Percentiles rank a stretch among this genome's conserved stretches.
These are phyloP conservation scores for Amphiprion ocellaris DNA, from an alignment of 2,113 vertebrate genomes.

Conservation along the genomic window DNA sequence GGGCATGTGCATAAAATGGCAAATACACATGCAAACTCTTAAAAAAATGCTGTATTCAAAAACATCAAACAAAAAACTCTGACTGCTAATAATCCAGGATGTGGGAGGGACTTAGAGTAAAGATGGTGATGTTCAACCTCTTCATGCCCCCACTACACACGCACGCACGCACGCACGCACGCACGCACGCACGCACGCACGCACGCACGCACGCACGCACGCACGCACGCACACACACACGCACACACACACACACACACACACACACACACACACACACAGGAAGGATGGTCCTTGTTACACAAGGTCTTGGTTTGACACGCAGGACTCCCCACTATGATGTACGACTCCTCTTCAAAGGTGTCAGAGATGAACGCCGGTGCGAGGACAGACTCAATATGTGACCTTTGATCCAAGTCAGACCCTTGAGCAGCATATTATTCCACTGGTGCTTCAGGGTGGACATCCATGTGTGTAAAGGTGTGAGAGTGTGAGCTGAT, in stretches of 20 bases:
- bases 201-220: constrained; percentile 30
- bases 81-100: constrained; percentile 23
- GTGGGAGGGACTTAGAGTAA: background rate
- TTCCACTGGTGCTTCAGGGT: constrained; percentile 42
- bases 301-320: constrained; percentile 79
- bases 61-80: background rate
- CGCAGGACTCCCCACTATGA: constrained; percentile 73
- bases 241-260: constrained; percentile 33
- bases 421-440: constrained; percentile 66
- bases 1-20: too few species aligned
- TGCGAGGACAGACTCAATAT: constrained; percentile 80
- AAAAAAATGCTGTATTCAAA: background rate
- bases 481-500: constrained; percentile 30
- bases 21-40: too few species aligned
- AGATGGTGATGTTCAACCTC: background rate
- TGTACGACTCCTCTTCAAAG: constrained; percentile 79
- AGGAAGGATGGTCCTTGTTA: constrained; percentile 64
- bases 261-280: constrained; percentile 35
- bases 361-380: constrained; percentile 69
- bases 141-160: background rate
- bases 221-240: constrained; percentile 17
- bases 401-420: constrained; percentile 74
- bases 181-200: too few species aligned
- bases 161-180: constrained; percentile 20
- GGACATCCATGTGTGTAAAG: constrained; percentile 41